Percentiles rank a stretch among this genome's conserved stretches.
Evolutionary conservation across 2,113 vertebrate species (phyloP).

Genomic region (Actenoides lindsayi): DNA sequence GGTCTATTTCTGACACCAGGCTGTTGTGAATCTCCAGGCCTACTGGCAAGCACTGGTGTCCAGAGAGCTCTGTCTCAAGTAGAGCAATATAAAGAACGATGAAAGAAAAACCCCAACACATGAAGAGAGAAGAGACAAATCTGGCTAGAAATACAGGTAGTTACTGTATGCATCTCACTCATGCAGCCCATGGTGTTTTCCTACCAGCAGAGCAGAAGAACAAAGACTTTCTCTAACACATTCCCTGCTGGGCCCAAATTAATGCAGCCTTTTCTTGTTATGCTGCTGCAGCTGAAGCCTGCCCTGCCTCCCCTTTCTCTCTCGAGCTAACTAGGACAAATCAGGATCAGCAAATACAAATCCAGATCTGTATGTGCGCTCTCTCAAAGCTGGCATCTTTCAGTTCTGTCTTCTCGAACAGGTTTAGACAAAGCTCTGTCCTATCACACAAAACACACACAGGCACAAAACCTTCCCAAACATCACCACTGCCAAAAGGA

Average conservation of each 20-base stretch:
- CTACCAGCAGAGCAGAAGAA: constrained; percentile 6
- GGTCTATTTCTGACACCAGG: constrained; percentile 30
- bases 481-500: not conserved
- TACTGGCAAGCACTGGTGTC: not conserved
- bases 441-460: not conserved
- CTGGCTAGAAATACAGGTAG: constrained; percentile 1
- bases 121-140: not conserved
- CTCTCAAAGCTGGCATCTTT: constrained; percentile 11
- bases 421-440: not conserved
- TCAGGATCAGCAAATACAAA: constrained; percentile 35
- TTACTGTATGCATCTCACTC: constrained; percentile 6
- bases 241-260: constrained; percentile 50
- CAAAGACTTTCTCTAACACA: constrained; percentile 39
- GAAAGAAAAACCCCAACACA: not conserved
- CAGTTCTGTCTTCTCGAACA: not conserved
- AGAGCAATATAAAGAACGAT: not conserved
- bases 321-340: constrained; percentile 50
- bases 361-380: not conserved
- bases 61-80: not conserved
- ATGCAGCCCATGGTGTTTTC: not conserved
- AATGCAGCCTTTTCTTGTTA: constrained; percentile 41
- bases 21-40: not conserved
- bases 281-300: not conserved
- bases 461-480: not conserved
- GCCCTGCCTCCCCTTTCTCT: not conserved